phyloP scores from a whole-genome alignment of 2,113 vertebrate genomes.

The Ifrita kowaldi region DNA sequence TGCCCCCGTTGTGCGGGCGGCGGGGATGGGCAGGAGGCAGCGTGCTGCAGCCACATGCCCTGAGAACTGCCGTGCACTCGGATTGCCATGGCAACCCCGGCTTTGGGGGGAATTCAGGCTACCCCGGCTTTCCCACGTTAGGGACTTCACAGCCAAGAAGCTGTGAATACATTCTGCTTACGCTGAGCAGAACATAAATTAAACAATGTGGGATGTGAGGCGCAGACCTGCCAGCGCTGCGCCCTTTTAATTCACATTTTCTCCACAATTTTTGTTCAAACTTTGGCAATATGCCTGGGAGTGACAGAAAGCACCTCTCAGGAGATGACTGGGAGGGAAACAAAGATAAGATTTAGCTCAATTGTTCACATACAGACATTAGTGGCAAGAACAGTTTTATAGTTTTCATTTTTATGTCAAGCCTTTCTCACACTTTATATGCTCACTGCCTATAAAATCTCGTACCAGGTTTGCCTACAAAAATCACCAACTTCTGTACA shows the following conservation, averaged over 20 bases:
- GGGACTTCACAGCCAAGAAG: neutral
- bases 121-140: neutral
- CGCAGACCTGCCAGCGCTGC: neutral
- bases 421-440: neutral
- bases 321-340: neutral
- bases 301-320: neutral
- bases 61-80: fast-evolving
- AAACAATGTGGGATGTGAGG: neutral
- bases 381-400: neutral
- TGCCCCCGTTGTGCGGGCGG: neutral
- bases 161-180: neutral
- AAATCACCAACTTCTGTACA: neutral
- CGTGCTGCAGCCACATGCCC: neutral
- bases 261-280: neutral
- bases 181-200: neutral
- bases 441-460: neutral
- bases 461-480: neutral
- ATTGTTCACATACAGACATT: neutral
- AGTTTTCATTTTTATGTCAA: neutral
- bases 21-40: neutral
- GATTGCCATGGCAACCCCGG: neutral
- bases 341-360: neutral
- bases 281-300: neutral
- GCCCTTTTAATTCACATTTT: neutral
- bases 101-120: slow-evolving; percentile 6